Base-by-base conservation (phyloP, 2,888 invertebrate genomes). In the Camponotus fellah region DNA sequence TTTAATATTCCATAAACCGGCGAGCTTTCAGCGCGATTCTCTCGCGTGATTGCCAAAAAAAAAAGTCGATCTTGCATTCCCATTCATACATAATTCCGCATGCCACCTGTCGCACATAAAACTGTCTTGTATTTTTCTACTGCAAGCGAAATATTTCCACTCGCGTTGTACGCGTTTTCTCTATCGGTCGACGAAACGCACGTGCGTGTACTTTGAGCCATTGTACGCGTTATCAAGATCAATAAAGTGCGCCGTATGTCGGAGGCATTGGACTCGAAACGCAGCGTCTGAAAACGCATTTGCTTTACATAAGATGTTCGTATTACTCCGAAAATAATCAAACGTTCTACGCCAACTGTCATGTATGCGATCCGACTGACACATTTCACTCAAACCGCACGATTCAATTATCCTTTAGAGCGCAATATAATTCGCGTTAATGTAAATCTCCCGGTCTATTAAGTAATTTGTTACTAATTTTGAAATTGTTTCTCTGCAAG, bases 151-250 rank as follows among this genome's bases (percentile, higher is more conserved):
- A 12, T 80, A 60, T 80, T 82, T 82, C 65, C 64, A 62, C 21
- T 40, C 43, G 3, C 43, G 3, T 60, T 72, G 34, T 34, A 21
- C 53, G 17, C n/a, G 5, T n/a, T 34, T 34, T 34, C 66, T 68
- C 37, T 58, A n/a, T 37, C 62, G 9, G 58, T 58, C 17, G 58
- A 60, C 71, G 37, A 71, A 79, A 79, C 43, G 46, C 72, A 80
- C 46, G 37, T 80, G 79, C 79, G 72, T 71, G 32, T 43, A 60
- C 72, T 72, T 80, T 71, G 72, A 80, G 46, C 49, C 60, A 80
- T 79, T 46, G 58, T 71, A 79, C 43, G 58, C 79, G 71, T 79
- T 71, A 79, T 79, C 79, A 71, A 71, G 79, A 79, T 79, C 79
- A 72, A 80, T 80, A 80, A 80, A 80, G 79, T 53, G n/a, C 72